Base-by-base conservation (phyloP, 2,888 invertebrate genomes). In the Coleophora deauratella region DNA sequence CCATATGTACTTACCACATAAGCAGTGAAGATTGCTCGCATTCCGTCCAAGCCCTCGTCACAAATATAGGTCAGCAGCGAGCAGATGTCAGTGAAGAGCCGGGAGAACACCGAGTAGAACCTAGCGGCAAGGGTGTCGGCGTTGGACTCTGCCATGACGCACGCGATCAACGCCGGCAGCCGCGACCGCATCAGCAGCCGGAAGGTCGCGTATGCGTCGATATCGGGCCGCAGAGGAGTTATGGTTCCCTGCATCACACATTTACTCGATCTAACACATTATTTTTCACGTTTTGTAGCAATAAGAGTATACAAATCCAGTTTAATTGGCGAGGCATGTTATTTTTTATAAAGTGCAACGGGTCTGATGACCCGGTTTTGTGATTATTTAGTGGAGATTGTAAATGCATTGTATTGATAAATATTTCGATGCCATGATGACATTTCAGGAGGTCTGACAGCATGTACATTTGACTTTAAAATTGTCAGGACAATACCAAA, bases 61-160 rank as follows among this genome's bases (percentile, higher is more conserved):
- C 72, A 69, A 43, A 66, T 62, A 42, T 60, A 51, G 1, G 56
- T 48, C 9, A 78, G 44, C 2, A 77, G 53, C 0, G 68, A 51
- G 49, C 76, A 75, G 27, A 75, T 39, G 36, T 80, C 78, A 1
- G 50, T 57, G 54, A 62, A 76, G 11, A 77, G 52, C 0, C 68
- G 52, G 1, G 61, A 41, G 47, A 72, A 63, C 9, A 69, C 52
- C 2, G 55, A 44, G 47, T 72, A 77, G 62, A 74, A 76, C 0
- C 72, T 59, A 1, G 62, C 48, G 0, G 59, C 54, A 43, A 62
- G 62, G 41, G 46, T 30, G 0, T 66, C 70, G 0, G 51, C 52
- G 11, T 39, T 31, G 0, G 55, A 50, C 0, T 68, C 62, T 0
- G 66, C 57, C 55, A 71, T 59, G 3, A 72, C 54, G 4, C 57